Evolutionary conservation across 1,140 invertebrate genomes (phyloP).

Genomic region (Meteorus sp.): DNA sequence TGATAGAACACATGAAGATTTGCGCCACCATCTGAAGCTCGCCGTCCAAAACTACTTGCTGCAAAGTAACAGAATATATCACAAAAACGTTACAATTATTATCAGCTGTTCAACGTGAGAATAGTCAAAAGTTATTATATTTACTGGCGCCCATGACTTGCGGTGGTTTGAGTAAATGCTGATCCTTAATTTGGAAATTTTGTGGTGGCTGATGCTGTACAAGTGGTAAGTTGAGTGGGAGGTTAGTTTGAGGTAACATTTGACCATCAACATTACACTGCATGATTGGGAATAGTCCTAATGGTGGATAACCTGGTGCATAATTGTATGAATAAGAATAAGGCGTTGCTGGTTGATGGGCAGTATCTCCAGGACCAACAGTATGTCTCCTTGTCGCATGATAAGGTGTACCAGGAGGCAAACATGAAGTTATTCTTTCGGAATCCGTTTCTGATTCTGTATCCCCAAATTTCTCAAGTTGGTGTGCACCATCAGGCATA

Average conservation of each 20-base stretch:
- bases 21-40: constrained; percentile 94
- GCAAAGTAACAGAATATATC: constrained; percentile 22
- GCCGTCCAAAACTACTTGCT: constrained; percentile 81
- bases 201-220: constrained; percentile 77
- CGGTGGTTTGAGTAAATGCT: constrained; percentile 90
- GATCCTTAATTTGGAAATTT: constrained; percentile 89
- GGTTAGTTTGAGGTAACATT: constrained; percentile 65
- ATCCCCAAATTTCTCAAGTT: constrained; percentile 73
- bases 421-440: constrained; percentile 47
- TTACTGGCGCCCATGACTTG: constrained; percentile 83
- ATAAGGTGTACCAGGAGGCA: constrained; percentile 51
- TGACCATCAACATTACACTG: constrained; percentile 50
- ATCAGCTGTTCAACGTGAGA: background rate
- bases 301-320: constrained; percentile 43
- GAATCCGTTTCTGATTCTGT: constrained; percentile 66
- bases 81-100: constrained; percentile 2
- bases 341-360: constrained; percentile 66
- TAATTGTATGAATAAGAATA: constrained; percentile 50
- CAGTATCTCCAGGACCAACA: constrained; percentile 86
- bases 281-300: constrained; percentile 46
- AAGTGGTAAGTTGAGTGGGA: constrained; percentile 75
- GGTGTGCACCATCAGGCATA: constrained; percentile 63
- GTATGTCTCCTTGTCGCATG: constrained; percentile 79
- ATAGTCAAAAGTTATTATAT: constrained; percentile 37
- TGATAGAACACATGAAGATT: constrained; percentile 83